phyloP scores from a whole-genome alignment of 2,888 invertebrate genomes.

The Stegana nigrithorax region DNA sequence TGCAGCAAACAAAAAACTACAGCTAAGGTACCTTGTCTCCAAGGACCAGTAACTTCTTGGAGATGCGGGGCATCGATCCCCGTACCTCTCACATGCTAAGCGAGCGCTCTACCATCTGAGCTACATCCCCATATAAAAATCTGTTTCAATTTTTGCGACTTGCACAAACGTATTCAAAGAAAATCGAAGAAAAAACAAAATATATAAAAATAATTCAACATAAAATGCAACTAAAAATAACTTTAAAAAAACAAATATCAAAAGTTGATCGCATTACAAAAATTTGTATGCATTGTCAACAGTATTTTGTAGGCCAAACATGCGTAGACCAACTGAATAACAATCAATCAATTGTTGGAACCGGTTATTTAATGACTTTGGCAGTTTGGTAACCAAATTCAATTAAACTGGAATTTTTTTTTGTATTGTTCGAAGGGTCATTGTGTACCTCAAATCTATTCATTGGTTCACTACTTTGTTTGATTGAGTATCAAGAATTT shows the following conservation, averaged over 20 bases:
- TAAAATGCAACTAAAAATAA: background rate
- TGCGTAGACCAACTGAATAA: background rate
- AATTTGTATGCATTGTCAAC: background rate
- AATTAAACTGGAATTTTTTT: no score
- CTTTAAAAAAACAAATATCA: background rate
- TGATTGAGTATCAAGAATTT: no score
- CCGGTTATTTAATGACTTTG: background rate
- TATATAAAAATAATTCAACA: background rate
- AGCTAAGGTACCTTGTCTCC: background rate
- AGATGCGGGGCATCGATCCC: slow-evolving; percentile 70
- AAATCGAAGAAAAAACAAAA: background rate
- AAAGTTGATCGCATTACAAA: background rate
- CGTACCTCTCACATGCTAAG: slow-evolving; percentile 70
- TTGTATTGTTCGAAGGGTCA: no score
- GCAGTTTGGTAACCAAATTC: background rate
- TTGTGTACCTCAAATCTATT: no score
- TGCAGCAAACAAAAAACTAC: background rate
- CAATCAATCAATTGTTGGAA: background rate
- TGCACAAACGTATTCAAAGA: background rate
- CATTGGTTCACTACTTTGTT: no score
- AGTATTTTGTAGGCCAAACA: background rate
- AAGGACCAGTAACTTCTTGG: slow-evolving; percentile 49
- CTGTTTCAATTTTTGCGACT: no score
- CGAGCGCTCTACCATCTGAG: slow-evolving; percentile 70
- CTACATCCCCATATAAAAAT: slow-evolving; percentile 64